Base-by-base conservation (phyloP, 2,797 vertebrate species). In the Neosilurus mollespiculum region DNA sequence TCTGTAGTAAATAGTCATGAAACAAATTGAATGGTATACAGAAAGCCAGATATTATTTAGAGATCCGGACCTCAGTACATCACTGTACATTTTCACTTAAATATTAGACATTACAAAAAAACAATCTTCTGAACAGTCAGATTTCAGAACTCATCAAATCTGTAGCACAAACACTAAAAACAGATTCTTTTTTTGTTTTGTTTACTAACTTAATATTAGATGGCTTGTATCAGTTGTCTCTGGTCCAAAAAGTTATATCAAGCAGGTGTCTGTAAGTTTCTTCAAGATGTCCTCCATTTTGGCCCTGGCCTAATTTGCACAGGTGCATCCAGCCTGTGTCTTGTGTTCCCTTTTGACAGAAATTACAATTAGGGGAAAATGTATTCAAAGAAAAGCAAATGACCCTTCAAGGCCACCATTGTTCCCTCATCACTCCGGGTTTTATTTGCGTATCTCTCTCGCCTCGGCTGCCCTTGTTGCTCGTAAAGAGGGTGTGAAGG, bases 341-440 rank as follows among this genome's bases (percentile, higher is more conserved):
- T 84, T 83, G 65, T 71, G 49, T 70, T 86, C 24, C 64, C 81
- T 73, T 61, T 86, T 87, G 84, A 84, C 85, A 83, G 83, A 83
- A 87, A 87, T 78, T 85, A 88, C 87, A 88, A 88, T 87, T 85
- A 84, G 81, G 49, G 76, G 73, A 87, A 84, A 86, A 83, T 82
- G 86, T 86, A 82, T 87, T 78, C 80, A 85, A 87, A 85, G 87
- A 86, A 83, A 86, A 83, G 88, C 87, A 89, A 93, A 92, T 93
- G 94, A 94, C 93, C 93, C 92, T 94, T 93, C 92, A 94, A 90
- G 88, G 86, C 90, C 92, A 89, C 90, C 73, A 94, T 95, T 95
- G 93, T 95, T 92, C 88, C 51, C 91, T 90, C 87, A 88, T 95
- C 95, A 95, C 90, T 92, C 92, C 65, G 81, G 87, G 90, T 91